A percentile compares a stretch with the other conserved stretches of the same genome.
phyloP scores from a whole-genome alignment of 2,797 vertebrate species.

The Hephaestus fuliginosus region DNA sequence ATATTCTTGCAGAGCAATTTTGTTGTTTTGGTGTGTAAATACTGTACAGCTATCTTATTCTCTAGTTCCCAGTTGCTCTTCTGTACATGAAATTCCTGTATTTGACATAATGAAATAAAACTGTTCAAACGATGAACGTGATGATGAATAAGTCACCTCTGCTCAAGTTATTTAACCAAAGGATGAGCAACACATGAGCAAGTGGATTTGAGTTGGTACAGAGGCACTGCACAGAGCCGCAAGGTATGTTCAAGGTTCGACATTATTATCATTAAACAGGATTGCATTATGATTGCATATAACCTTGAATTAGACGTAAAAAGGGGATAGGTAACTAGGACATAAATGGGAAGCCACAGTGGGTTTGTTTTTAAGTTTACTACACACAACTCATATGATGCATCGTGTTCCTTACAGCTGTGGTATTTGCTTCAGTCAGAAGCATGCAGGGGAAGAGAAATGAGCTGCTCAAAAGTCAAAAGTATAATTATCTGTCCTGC shows the following conservation, averaged over 20 bases:
- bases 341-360: too few species aligned
- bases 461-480: too few species aligned
- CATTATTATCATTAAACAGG: background rate
- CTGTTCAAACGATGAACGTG: slow-evolving; percentile 70
- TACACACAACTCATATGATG: too few species aligned
- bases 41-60: slow-evolving; percentile 86
- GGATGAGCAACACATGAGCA: background rate
- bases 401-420: too few species aligned
- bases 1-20: slow-evolving; percentile 64
- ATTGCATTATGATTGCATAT: background rate
- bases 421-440: too few species aligned
- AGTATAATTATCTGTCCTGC: too few species aligned
- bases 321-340: too few species aligned
- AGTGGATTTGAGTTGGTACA: background rate
- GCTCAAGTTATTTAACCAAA: slow-evolving; percentile 27
- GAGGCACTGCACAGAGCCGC: background rate
- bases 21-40: slow-evolving; percentile 82
- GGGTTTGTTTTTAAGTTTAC: too few species aligned
- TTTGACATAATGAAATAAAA: slow-evolving; percentile 87
- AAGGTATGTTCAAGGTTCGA: background rate
- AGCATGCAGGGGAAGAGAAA: too few species aligned
- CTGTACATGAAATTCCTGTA: slow-evolving; percentile 86
- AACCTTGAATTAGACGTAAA: too few species aligned
- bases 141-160: slow-evolving; percentile 47
- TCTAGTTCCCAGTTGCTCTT: slow-evolving; percentile 79